A percentile compares a stretch with the other conserved stretches of the same genome.
These are phyloP conservation scores for Leiothrix lutea DNA, from an alignment of 2,113 vertebrate species.

Conservation along the genomic window DNA sequence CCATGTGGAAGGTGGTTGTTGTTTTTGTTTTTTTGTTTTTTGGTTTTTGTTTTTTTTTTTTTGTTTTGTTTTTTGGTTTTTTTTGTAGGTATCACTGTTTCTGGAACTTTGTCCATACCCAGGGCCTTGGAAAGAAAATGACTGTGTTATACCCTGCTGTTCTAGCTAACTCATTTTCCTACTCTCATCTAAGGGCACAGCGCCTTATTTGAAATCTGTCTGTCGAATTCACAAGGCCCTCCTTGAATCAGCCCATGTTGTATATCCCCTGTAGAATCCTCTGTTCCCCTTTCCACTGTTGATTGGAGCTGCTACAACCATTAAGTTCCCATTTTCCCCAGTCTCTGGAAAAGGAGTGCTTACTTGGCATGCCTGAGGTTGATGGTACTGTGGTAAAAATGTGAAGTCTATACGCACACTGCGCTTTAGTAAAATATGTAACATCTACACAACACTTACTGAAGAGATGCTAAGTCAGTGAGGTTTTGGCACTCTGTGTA, in stretches of 20 bases:
- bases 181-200: not conserved
- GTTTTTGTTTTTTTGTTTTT: not conserved
- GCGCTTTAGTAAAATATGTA: not conserved
- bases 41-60: not conserved
- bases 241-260: fast-evolving
- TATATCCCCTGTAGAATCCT: not conserved
- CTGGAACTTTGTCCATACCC: fast-evolving
- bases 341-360: not conserved
- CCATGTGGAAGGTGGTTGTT: fast-evolving
- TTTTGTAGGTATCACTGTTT: not conserved
- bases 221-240: not conserved
- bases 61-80: not conserved
- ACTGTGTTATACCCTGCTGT: not conserved
- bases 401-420: not conserved
- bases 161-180: not conserved
- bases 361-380: not conserved
- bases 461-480: not conserved
- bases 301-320: not conserved
- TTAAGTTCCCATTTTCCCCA: not conserved
- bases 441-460: not conserved
- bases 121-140: not conserved
- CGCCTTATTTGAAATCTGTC: not conserved
- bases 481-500: fast-evolving
- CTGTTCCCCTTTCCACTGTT: not conserved
- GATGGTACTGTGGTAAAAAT: not conserved